Evolutionary conservation across 2,113 vertebrate species (phyloP).

Genomic region (Plecotus auritus): DNA sequence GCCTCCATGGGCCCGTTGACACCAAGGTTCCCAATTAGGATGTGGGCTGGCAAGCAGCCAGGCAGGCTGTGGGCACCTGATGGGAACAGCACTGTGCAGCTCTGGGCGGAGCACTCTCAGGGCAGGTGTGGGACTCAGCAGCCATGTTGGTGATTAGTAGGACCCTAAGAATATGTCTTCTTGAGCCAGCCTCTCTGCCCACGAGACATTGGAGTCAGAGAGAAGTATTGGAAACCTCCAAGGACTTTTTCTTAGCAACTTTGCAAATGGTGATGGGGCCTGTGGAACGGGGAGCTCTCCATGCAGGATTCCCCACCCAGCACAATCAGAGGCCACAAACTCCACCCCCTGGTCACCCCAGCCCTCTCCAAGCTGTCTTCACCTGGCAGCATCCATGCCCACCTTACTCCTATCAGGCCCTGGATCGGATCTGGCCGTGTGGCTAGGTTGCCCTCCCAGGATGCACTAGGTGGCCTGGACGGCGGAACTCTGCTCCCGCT

Average conservation of each 20-base stretch:
- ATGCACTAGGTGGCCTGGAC: neutral
- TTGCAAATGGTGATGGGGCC: neutral
- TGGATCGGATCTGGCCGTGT: neutral
- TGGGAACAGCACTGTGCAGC: neutral
- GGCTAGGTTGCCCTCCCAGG: neutral
- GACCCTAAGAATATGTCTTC: neutral
- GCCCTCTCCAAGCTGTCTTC: neutral
- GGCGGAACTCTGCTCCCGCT: neutral
- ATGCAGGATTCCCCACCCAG: neutral
- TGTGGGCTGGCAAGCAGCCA: neutral
- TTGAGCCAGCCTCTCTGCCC: neutral
- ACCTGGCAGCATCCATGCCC: no score
- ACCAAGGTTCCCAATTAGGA: neutral
- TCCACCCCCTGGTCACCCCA: neutral
- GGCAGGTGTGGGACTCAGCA: neutral
- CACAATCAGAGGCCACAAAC: neutral
- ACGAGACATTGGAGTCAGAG: neutral
- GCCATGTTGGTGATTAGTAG: neutral
- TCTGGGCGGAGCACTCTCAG: neutral
- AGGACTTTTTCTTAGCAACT: neutral
- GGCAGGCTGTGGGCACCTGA: neutral
- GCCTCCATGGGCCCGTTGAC: neutral
- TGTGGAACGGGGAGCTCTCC: no score
- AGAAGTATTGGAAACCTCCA: neutral
- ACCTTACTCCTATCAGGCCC: neutral